Base-by-base conservation (phyloP, 1,140 invertebrate genomes). In the Zaprionus vittiger region DNA sequence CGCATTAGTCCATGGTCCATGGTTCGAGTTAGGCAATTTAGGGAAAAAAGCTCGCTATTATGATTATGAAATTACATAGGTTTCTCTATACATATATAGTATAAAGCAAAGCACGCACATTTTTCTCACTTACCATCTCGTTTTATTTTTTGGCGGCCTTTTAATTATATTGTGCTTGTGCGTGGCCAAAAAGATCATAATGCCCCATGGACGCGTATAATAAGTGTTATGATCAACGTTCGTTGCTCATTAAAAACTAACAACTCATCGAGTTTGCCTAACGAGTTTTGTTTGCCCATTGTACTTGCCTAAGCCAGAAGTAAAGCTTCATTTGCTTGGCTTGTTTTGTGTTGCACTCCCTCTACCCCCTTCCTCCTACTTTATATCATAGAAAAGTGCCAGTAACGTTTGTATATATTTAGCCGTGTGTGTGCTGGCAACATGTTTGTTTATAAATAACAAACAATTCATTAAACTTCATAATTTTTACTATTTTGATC, bases 181-280 rank as follows among this genome's bases (percentile, higher is more conserved):
- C 82, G 79, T 84, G 79, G 82, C 81, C 79, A 85, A 79, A 84
- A 73, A 79, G 67, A 79, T 85, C 79, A 73, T 81, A 81, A 85
- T 84, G 64, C 68, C 44, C 67, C 59, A 59, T 64, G 65, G 79
- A 72, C 52, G 62, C 28, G 49, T 77, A 75, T 74, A 60, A 65
- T 80, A 68, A 71, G 67, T 73, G 74, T 41, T 77, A 49, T 73
- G 66, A 80, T 77, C 65, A 73, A 72, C 65, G 70, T 77, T 68
- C 64, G 73, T 47, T 75, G 62, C 73, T 75, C 78, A 54, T 69
- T 67, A 84, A 78, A 77, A 79, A 63, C 71, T 60, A 85, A 81
- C 82, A 85, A 84, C 82, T 84, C 82, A 84, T 81, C 62, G 70
- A 77, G 61, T 52, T 52, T 26, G 56, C 64, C 77, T 85, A 85